Conservation (phyloP, 2,113 vertebrate genomes). For the Rhinogobius similis region DNA sequence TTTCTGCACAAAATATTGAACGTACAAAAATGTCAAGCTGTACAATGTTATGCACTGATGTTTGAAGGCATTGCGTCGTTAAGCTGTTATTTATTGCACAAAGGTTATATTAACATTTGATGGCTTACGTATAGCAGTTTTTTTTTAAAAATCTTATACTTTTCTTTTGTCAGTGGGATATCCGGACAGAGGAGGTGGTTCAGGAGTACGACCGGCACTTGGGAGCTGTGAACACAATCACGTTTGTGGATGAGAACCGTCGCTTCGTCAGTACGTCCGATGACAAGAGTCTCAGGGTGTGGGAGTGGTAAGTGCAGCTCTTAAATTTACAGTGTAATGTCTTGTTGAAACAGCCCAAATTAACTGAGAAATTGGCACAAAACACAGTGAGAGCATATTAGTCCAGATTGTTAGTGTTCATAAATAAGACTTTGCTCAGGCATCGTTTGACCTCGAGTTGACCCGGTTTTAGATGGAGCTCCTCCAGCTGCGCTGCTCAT, state of each 20-base stretch:
- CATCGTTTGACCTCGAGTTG: conserved; percentile 15
- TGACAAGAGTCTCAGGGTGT: conserved; percentile 96
- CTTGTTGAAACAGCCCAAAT: neutral
- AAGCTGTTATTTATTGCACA: neutral
- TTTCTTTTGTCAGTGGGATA: conserved; percentile 85
- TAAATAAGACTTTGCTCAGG: neutral
- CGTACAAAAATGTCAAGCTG: neutral
- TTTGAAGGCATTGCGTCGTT: neutral
- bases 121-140: neutral
- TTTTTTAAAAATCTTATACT: neutral
- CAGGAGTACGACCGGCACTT: conserved; percentile 97
- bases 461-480: conserved; percentile 13
- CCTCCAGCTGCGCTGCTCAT: conserved; percentile 35
- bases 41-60: neutral
- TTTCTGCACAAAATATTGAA: neutral
- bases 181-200: conserved; percentile 92
- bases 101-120: neutral
- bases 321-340: neutral
- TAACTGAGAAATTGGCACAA: neutral
- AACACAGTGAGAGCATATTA: neutral
- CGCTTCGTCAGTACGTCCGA: conserved; percentile 98
- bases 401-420: neutral
- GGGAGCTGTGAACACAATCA: conserved; percentile 99
- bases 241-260: conserved; percentile 98
- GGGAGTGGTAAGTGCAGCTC: conserved; percentile 91